Percentiles rank a stretch among this genome's conserved stretches.
Conservation (phyloP, 2,113 vertebrate genomes). For the Lophochroa leadbeateri region DNA sequence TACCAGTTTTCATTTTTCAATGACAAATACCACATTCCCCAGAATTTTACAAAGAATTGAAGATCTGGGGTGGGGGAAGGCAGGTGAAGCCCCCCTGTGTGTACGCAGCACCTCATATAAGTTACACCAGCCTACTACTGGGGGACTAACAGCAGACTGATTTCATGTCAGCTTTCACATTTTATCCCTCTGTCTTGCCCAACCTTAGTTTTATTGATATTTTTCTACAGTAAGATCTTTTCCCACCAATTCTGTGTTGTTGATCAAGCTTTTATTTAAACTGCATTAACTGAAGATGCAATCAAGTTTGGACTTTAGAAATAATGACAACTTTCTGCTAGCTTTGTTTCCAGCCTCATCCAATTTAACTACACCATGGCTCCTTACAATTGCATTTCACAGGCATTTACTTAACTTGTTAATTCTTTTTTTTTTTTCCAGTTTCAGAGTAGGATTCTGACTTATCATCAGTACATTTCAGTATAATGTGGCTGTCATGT, state of each 20-base stretch:
- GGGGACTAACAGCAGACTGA: not conserved
- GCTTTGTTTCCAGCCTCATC: not conserved
- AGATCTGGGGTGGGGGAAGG: not conserved
- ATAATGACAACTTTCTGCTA: not conserved
- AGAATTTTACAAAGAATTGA: not conserved
- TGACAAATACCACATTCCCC: not conserved
- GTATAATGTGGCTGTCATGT: not conserved
- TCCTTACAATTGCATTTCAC: not conserved
- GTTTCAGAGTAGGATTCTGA: not conserved
- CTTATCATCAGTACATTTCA: not conserved
- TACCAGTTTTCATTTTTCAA: not conserved
- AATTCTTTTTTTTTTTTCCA: not conserved
- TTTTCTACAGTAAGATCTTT: not conserved
- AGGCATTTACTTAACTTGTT: not conserved
- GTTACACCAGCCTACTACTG: not conserved
- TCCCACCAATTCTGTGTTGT: not conserved
- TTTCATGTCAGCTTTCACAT: not conserved
- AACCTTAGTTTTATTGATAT: not conserved
- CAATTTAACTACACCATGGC: not conserved
- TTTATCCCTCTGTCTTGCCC: not conserved
- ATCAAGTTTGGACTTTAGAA: not conserved
- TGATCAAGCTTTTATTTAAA: not conserved
- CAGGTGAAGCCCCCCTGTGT: not conserved
- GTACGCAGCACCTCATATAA: fast-evolving
- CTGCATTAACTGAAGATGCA: not conserved